Conservation (phyloP, 2,113 vertebrate genomes). For the Plectropomus leopardus region DNA sequence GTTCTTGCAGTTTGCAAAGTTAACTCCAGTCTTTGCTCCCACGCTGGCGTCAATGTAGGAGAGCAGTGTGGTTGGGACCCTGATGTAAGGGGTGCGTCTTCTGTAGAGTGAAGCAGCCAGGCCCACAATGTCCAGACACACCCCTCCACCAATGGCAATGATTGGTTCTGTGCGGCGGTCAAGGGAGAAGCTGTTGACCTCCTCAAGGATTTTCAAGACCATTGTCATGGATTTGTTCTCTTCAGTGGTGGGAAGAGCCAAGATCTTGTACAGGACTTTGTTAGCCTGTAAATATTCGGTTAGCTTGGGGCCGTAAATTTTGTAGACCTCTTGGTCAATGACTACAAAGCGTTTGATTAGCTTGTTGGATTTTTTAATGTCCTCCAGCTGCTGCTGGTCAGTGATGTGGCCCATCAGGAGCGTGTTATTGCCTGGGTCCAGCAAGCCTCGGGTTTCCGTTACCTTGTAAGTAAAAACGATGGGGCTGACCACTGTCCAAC, state of each 20-base stretch:
- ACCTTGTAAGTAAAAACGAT: conserved; percentile 88
- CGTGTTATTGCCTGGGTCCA: conserved; percentile 85
- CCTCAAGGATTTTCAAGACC: conserved; percentile 85
- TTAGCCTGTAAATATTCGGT: conserved; percentile 82
- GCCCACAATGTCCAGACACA: conserved; percentile 89
- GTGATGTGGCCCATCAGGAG: conserved; percentile 86
- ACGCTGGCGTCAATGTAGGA: conserved; percentile 88
- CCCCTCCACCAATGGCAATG: conserved; percentile 87
- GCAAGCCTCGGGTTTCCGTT: conserved; percentile 81
- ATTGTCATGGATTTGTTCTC: conserved; percentile 89
- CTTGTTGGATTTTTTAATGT: conserved; percentile 66
- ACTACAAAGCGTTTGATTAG: conserved; percentile 86
- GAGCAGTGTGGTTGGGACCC: conserved; percentile 88
- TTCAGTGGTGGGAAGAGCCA: conserved; percentile 86
- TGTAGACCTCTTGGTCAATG: conserved; percentile 84
- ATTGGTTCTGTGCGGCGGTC: conserved; percentile 87
- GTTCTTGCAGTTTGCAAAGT: conserved; percentile 90
- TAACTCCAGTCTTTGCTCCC: conserved; percentile 88
- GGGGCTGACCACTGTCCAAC: conserved; percentile 87
- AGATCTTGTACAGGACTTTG: conserved; percentile 83
- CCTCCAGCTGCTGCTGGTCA: conserved; percentile 79
- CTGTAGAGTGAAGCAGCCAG: conserved; percentile 87
- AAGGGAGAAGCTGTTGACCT: conserved; percentile 86
- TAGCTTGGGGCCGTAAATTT: conserved; percentile 82
- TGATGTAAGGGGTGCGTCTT: conserved; percentile 88